phyloP scores from a whole-genome alignment of 1,140 invertebrate species.

The Battus philenor region DNA sequence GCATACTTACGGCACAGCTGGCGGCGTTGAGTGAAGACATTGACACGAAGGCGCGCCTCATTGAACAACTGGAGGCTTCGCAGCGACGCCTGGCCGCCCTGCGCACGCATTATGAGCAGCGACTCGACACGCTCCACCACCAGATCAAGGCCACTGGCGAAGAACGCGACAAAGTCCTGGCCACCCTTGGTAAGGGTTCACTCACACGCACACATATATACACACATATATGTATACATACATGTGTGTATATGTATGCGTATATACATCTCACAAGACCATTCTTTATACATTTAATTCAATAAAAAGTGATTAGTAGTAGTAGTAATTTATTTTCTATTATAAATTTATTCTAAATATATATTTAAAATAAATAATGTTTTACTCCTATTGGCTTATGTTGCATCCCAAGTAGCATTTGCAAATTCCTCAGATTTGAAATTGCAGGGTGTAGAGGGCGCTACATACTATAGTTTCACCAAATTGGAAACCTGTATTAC shows the following conservation, averaged over 20 bases:
- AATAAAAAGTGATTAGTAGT: too few relatives aligned
- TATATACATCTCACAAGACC: too few relatives aligned
- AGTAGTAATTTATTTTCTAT: too few relatives aligned
- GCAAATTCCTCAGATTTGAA: too few relatives aligned
- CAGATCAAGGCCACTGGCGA: conserved; percentile 93
- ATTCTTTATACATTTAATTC: too few relatives aligned
- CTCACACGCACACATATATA: neutral
- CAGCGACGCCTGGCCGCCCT: conserved; percentile 90
- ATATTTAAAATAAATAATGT: too few relatives aligned
- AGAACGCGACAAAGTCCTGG: conserved; percentile 95
- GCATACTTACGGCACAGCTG: conserved; percentile 80
- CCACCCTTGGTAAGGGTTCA: conserved; percentile 76
- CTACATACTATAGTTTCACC: too few relatives aligned
- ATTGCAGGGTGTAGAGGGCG: too few relatives aligned
- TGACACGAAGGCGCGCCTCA: conserved; percentile 93
- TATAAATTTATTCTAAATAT: too few relatives aligned
- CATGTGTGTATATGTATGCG: neutral
- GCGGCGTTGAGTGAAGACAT: conserved; percentile 93
- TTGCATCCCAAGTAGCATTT: too few relatives aligned
- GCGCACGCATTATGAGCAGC: conserved; percentile 95
- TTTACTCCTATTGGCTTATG: too few relatives aligned
- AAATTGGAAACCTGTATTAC: too few relatives aligned
- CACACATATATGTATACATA: neutral
- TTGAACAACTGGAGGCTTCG: conserved; percentile 94
- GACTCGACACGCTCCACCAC: conserved; percentile 90